Percentiles rank a stretch among this genome's conserved stretches.
Evolutionary conservation across 2,888 invertebrate genomes (phyloP).

Genomic region (Aromia moschata): DNA sequence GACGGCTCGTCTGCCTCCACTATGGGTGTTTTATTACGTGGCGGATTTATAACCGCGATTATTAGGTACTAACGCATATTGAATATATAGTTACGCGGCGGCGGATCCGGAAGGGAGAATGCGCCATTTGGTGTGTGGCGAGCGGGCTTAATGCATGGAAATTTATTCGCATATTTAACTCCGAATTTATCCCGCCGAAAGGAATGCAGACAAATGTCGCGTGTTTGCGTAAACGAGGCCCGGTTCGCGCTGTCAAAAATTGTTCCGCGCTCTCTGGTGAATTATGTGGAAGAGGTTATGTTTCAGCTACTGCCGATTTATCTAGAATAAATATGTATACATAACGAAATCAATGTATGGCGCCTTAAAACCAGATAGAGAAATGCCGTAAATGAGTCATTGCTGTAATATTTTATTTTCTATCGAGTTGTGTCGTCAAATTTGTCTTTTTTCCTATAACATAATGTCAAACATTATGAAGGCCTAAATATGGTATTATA

Average conservation of each 20-base stretch:
- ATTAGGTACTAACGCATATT: background rate
- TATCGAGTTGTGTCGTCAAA: too few species aligned
- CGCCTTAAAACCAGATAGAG: too few species aligned
- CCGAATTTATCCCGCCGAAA: background rate
- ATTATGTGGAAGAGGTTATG: too few species aligned
- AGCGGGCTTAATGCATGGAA: slow-evolving; percentile 10
- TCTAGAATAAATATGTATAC: too few species aligned
- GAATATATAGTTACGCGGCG: background rate
- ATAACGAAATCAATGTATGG: too few species aligned
- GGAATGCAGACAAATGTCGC: slow-evolving; percentile 4
- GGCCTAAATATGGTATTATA: too few species aligned
- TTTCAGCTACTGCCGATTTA: too few species aligned
- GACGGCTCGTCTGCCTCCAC: slow-evolving; percentile 4
- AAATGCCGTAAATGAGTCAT: too few species aligned
- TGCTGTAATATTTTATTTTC: too few species aligned
- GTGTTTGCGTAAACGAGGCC: background rate
- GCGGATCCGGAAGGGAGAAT: background rate
- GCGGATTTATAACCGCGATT: slow-evolving; percentile 14
- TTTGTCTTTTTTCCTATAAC: too few species aligned
- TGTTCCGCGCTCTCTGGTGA: too few species aligned
- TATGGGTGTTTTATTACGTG: slow-evolving; percentile 15
- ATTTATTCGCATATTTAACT: slow-evolving; percentile 13
- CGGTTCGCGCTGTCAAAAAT: background rate
- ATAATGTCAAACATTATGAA: too few species aligned
- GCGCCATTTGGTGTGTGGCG: background rate